Evolutionary conservation across 2,888 invertebrate genomes (phyloP).

Genomic region (Platypus cylindrus): DNA sequence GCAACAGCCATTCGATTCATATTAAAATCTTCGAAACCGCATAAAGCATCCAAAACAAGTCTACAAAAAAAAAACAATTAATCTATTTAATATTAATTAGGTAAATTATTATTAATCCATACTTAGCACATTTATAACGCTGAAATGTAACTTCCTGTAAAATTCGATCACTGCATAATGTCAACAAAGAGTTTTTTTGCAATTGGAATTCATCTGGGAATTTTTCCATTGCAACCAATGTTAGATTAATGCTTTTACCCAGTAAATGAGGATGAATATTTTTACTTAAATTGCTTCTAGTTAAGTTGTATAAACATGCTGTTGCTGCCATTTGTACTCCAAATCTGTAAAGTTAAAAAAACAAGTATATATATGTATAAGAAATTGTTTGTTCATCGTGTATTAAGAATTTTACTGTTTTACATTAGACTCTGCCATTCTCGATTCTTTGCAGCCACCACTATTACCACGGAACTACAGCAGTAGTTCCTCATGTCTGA

Average conservation of each 20-base stretch:
- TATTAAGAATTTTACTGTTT: too few species aligned
- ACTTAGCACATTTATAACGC: conserved; percentile 45
- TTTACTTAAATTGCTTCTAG: conserved; percentile 49
- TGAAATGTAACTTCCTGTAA: conserved; percentile 56
- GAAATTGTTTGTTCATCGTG: too few species aligned
- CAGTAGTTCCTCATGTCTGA: too few species aligned
- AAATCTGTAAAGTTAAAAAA: conserved; percentile 30
- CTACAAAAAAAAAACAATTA: conserved; percentile 3
- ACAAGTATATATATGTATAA: too few species aligned
- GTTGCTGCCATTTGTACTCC: conserved; percentile 64
- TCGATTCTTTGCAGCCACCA: too few species aligned
- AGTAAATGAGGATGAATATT: conserved; percentile 51
- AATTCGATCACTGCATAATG: conserved; percentile 62
- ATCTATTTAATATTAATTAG: not conserved
- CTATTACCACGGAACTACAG: too few species aligned
- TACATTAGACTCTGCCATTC: too few species aligned
- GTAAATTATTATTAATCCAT: conserved; percentile 1
- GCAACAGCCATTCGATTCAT: conserved; percentile 71
- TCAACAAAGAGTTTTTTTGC: conserved; percentile 60
- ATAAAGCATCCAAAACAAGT: conserved; percentile 57
- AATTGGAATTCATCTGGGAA: conserved; percentile 54
- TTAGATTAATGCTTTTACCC: conserved; percentile 47
- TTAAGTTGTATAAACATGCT: conserved; percentile 61
- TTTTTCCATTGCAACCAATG: conserved; percentile 53
- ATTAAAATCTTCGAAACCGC: conserved; percentile 52